Base-by-base conservation (phyloP, 2,888 invertebrate genomes). In the Patella ulyssiponensis region DNA sequence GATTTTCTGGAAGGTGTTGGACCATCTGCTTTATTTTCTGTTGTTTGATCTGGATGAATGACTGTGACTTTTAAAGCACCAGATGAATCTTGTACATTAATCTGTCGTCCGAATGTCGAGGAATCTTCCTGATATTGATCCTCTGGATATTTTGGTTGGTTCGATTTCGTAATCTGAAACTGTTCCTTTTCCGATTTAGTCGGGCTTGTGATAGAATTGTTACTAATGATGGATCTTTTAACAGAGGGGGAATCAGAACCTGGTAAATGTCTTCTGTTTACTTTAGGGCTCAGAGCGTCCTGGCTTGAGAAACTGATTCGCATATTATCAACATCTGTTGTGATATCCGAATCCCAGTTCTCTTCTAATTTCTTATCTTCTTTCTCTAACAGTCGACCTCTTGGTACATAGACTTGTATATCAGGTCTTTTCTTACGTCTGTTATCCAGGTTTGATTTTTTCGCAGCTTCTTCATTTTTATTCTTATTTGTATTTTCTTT, bases 361-460 rank as follows among this genome's bases (percentile, higher is more conserved):
- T 81, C 81, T 44, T 82, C 82, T 7, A 69, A 73, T 27, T 72
- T 80, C 5, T 81, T 79, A 33, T 77, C 69, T 77, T 84, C 83
- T 52, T 86, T 82, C 71, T 87, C 86, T 23, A 83, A 73, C 5
- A 86, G 74, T 23, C 84, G 82, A 1, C 83, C 87, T 77, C 85
- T 87, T 4, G 89, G 89, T 17, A 88, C 84, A 83, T 89, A 89
- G 51, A 85, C 83, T 74, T 84, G 86, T 20, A 89, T 86, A 71
- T 88, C 88, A 5, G 88, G 88, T n/a, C 84, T 81, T 79, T 86
- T 87, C 15, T 78, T 74, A 53, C 83, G 70, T 51, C 75, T 81
- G 7, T 53, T 56, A 17, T 82, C 83, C 0, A 80, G 76, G 73
- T n/a, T 76, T 17, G 71, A 17, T 27, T 53, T 71, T 14, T 71